phyloP scores from a whole-genome alignment of 2,888 invertebrate genomes.

The Harmothoe impar region DNA sequence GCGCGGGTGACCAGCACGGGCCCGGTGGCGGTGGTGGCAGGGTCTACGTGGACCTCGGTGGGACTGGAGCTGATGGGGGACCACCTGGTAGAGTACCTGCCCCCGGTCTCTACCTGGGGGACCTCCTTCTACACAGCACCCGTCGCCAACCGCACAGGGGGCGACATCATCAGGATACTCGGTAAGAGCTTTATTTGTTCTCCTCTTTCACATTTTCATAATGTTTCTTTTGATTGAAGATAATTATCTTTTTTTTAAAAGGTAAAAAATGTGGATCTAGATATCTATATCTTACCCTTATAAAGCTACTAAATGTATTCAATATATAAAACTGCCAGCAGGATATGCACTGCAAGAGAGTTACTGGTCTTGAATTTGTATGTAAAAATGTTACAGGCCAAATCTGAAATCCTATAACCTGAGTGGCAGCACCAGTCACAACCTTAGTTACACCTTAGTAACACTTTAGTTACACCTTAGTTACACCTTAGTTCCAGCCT shows the following conservation, averaged over 20 bases:
- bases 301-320: too few species aligned
- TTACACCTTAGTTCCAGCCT: too few species aligned
- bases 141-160: conserved; percentile 74
- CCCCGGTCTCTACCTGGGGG: conserved; percentile 76
- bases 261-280: not conserved
- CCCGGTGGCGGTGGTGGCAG: conserved; percentile 75
- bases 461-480: too few species aligned
- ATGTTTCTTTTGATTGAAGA: too few species aligned
- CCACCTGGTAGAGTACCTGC: conserved; percentile 76
- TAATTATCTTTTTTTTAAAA: too few species aligned
- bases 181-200: conserved; percentile 61
- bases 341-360: too few species aligned
- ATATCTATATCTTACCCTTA: not conserved
- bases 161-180: conserved; percentile 75
- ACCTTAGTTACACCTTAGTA: too few species aligned
- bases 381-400: too few species aligned
- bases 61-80: conserved; percentile 72
- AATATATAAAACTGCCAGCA: too few species aligned
- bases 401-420: too few species aligned
- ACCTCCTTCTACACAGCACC: conserved; percentile 75
- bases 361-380: too few species aligned
- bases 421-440: too few species aligned
- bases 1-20: conserved; percentile 72
- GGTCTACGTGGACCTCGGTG: conserved; percentile 75
- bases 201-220: not conserved